Evolutionary conservation across 2,113 vertebrate genomes (phyloP).

Genomic region (Butastur rufipennis): DNA sequence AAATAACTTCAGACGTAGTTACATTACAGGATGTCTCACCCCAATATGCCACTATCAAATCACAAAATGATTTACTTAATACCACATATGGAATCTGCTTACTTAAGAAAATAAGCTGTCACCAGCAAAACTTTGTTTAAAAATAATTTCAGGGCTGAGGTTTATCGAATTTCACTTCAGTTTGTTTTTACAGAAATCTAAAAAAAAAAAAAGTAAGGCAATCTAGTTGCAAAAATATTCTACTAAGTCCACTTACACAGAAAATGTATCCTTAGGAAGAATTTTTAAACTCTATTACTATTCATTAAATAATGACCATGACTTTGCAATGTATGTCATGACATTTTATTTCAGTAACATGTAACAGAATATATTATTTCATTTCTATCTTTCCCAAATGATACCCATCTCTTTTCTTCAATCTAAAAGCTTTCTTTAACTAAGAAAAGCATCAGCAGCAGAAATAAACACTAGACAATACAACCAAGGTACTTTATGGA

Average conservation of each 20-base stretch:
- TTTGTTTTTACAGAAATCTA: conserved; percentile 62
- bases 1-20: conserved; percentile 82
- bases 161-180: conserved; percentile 44
- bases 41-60: conserved; percentile 86
- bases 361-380: background rate
- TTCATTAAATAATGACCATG: background rate
- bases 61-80: conserved; percentile 68
- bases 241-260: background rate
- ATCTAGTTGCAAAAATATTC: conserved; percentile 13
- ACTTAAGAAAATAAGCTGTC: conserved; percentile 81
- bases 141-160: conserved; percentile 63
- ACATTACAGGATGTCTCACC: conserved; percentile 80
- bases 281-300: background rate
- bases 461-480: background rate
- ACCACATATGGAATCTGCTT: conserved; percentile 81
- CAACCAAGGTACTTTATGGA: background rate
- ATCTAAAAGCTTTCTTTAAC: background rate
- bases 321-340: background rate
- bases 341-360: background rate
- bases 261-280: background rate
- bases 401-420: background rate
- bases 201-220: background rate
- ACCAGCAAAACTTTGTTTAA: conserved; percentile 59
- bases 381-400: background rate
- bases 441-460: background rate